Evolutionary conservation across 2,113 vertebrate species (phyloP), one percentile per base, ranked within the genome.

Genomic region (Eolophus roseicapilla): DNA sequence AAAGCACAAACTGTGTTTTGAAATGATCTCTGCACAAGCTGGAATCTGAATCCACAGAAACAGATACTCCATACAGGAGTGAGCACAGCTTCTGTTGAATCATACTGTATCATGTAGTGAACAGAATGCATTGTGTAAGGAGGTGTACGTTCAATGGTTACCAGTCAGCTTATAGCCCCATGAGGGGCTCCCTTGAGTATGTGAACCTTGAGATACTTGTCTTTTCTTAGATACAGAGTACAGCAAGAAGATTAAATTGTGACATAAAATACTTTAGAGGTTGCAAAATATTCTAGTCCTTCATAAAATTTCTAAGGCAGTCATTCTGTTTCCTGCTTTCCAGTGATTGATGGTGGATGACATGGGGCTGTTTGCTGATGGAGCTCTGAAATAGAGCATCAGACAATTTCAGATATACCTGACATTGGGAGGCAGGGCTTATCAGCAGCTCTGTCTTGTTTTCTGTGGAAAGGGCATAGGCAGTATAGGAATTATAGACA

Each of bases 41-140:
- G 49, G 50, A 86, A 74, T 76, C 74, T 69, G 87, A 95, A 92
- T 94, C 80, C 62, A 62, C 85, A 94, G 94, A 91, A 95, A 92
- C 78, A 87, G 79, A 46, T 91, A 63, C 24, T 52, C 43, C 23
- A 1, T 84, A 50, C 39, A 47, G 79, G 71, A 67, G 50, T 11
- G 67, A 82, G 60, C 62, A 82, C 55, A 83, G 33, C 43, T 75
- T 70, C 60, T 75, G 33, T 85, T 90, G 85, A 82, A 57, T 90
- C 41, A 12, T 67, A 14, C 67, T 76, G 63, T 73, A 67, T 71
- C 71, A 19, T 1, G 1, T 59, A 27, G 20, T 17, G 46, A 78
- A 28, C 68, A 67, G 39, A 90, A 44, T 15, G 29, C 1, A 0
- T 29, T 35, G 29, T 49, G 9, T 73, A 86, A 77, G 33, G 63